Evolutionary conservation across 2,888 invertebrate genomes (phyloP).

Genomic region (Melanophora roralis): DNA sequence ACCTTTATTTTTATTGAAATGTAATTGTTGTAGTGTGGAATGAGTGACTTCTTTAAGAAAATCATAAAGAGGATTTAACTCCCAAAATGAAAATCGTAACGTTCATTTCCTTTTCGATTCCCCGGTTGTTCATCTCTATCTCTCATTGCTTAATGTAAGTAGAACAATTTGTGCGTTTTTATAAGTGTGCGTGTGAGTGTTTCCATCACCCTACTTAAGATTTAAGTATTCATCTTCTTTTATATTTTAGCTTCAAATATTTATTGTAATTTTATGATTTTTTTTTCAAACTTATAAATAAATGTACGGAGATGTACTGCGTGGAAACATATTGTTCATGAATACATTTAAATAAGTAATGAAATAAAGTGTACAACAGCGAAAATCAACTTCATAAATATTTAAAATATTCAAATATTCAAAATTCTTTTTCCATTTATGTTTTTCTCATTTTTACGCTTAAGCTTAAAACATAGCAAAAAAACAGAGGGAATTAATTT

Average conservation of each 20-base stretch:
- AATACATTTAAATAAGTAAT: slow-evolving; percentile 61
- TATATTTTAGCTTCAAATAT: slow-evolving; percentile 39
- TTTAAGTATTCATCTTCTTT: slow-evolving; percentile 26
- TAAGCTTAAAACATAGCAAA: slow-evolving; percentile 7
- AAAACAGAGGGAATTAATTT: slow-evolving; percentile 33
- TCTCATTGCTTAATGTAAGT: slow-evolving; percentile 31
- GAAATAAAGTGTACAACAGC: slow-evolving; percentile 10
- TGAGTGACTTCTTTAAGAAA: slow-evolving; percentile 3
- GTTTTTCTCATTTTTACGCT: background rate
- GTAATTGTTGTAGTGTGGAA: slow-evolving; percentile 24
- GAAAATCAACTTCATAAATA: slow-evolving; percentile 51
- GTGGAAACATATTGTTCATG: slow-evolving; percentile 57
- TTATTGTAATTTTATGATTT: slow-evolving; percentile 49
- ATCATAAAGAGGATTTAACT: slow-evolving; percentile 5
- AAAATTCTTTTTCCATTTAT: slow-evolving; percentile 11
- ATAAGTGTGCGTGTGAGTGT: background rate
- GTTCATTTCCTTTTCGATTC: slow-evolving; percentile 39
- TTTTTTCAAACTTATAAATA: background rate
- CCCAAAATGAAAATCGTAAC: slow-evolving; percentile 16
- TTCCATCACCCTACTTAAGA: background rate
- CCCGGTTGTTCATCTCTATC: slow-evolving; percentile 52
- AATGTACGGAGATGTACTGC: background rate
- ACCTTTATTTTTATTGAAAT: slow-evolving; percentile 58
- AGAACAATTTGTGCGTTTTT: too few species aligned
- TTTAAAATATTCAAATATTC: slow-evolving; percentile 58